These are phyloP conservation scores for Iphiclides podalirius DNA, from an alignment of 2,888 invertebrate species.

Conservation along the genomic window DNA sequence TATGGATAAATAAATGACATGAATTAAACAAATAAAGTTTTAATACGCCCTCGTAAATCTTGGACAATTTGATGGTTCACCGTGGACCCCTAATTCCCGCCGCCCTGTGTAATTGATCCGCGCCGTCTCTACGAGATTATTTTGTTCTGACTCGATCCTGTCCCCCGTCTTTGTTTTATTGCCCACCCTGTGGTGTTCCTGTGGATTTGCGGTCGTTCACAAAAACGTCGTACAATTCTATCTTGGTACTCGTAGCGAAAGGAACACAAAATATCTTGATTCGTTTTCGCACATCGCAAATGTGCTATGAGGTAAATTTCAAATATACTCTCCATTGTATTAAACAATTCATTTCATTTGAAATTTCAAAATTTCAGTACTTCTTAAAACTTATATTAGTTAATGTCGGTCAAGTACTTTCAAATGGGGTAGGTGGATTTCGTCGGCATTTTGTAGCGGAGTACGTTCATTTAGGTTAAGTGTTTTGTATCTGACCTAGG, in stretches of 20 bases:
- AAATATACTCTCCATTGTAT: no score
- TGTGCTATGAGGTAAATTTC: no score
- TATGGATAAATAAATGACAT: slow-evolving; percentile 12
- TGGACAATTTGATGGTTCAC: slow-evolving; percentile 45
- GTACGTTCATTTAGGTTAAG: slow-evolving; percentile 21
- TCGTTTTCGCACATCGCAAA: no score
- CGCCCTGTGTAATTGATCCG: slow-evolving; percentile 50
- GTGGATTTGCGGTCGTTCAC: slow-evolving; percentile 35
- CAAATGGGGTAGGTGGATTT: slow-evolving; percentile 18
- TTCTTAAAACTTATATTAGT: slow-evolving; percentile 11
- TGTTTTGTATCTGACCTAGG: slow-evolving; percentile 15
- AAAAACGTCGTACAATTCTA: slow-evolving; percentile 36
- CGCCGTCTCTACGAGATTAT: slow-evolving; percentile 47
- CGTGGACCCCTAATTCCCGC: slow-evolving; percentile 42
- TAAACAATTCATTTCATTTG: background rate
- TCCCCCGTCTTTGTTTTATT: slow-evolving; percentile 38
- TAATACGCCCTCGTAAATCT: slow-evolving; percentile 45
- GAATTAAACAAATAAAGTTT: slow-evolving; percentile 33
- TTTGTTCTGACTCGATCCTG: slow-evolving; percentile 46
- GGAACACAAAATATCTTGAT: background rate
- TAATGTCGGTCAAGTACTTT: slow-evolving; percentile 23
- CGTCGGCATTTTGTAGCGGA: slow-evolving; percentile 16
- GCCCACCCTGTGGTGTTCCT: slow-evolving; percentile 33
- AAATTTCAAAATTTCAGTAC: background rate
- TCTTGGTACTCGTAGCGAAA: no score